Percentiles rank a stretch among this genome's conserved stretches.
Conservation (phyloP, 2,113 vertebrate species). For the Prochilodus magdalenae region DNA sequence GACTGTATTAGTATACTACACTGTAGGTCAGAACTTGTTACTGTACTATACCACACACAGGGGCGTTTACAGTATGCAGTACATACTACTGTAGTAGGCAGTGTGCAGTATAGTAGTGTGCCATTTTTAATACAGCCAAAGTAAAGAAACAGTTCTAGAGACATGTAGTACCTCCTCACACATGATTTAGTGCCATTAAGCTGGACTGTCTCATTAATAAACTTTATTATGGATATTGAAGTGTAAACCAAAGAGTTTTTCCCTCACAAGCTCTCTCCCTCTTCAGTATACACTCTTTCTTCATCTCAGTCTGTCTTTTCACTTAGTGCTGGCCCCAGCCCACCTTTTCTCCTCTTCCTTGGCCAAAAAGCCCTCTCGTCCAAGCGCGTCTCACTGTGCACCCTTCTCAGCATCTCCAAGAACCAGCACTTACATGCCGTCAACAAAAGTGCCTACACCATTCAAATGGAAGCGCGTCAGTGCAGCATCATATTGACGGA, state of each 20-base stretch:
- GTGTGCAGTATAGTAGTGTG: no score
- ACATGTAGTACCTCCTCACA: conserved; percentile 13
- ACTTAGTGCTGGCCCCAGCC: not conserved
- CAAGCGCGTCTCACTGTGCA: not conserved
- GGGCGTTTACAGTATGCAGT: no score
- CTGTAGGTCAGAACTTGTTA: no score
- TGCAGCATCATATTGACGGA: not conserved
- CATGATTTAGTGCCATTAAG: conserved; percentile 24
- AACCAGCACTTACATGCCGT: not conserved
- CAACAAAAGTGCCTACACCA: not conserved
- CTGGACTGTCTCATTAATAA: not conserved
- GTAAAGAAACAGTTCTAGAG: not conserved
- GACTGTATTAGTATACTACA: no score
- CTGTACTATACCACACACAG: no score
- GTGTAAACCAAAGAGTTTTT: not conserved
- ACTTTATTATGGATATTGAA: not conserved
- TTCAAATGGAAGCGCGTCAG: not conserved
- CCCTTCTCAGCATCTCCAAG: not conserved
- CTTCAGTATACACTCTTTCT: not conserved
- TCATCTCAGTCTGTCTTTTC: not conserved
- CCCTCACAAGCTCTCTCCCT: not conserved
- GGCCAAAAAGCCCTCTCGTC: not conserved
- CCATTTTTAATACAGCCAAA: no score
- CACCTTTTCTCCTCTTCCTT: not conserved
- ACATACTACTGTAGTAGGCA: no score